Conservation (phyloP, 2,888 invertebrate species). For the Ochropleura plecta region DNA sequence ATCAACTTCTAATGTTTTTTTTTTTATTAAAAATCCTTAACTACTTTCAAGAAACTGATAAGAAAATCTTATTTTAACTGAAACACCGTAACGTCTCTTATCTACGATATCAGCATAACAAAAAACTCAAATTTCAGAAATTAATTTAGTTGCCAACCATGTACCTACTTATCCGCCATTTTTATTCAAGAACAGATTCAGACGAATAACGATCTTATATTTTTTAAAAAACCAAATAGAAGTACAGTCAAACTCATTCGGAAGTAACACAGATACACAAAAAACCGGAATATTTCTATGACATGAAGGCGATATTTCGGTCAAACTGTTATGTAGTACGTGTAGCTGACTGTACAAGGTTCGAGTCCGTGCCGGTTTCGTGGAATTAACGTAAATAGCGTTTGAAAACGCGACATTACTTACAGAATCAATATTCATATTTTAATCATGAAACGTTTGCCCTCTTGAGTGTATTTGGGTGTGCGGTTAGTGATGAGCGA, state of each 20-base stretch:
- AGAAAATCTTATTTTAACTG: neutral
- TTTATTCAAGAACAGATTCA: conserved; percentile 46
- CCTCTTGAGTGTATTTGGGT: conserved; percentile 56
- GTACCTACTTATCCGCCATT: conserved; percentile 12
- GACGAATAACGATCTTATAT: conserved; percentile 39
- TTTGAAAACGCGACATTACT: conserved; percentile 63
- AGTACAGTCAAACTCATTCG: conserved; percentile 3
- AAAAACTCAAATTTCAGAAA: conserved; percentile 13
- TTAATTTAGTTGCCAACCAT: neutral
- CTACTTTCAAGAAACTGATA: neutral
- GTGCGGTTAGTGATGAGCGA: neutral
- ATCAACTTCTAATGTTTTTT: too few relatives aligned
- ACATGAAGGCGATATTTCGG: too few relatives aligned
- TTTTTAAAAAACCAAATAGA: conserved; percentile 15
- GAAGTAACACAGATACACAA: neutral
- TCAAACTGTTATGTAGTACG: neutral
- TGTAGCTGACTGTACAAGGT: conserved; percentile 18
- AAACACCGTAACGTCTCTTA: neutral
- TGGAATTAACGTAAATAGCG: conserved; percentile 66
- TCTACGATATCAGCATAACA: neutral
- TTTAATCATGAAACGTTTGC: conserved; percentile 73
- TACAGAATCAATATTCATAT: conserved; percentile 76
- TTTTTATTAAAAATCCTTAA: too few relatives aligned
- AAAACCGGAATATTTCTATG: neutral
- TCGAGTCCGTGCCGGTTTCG: conserved; percentile 54